phyloP scores from a whole-genome alignment of 2,113 vertebrate genomes.

The Donacobius atricapilla region DNA sequence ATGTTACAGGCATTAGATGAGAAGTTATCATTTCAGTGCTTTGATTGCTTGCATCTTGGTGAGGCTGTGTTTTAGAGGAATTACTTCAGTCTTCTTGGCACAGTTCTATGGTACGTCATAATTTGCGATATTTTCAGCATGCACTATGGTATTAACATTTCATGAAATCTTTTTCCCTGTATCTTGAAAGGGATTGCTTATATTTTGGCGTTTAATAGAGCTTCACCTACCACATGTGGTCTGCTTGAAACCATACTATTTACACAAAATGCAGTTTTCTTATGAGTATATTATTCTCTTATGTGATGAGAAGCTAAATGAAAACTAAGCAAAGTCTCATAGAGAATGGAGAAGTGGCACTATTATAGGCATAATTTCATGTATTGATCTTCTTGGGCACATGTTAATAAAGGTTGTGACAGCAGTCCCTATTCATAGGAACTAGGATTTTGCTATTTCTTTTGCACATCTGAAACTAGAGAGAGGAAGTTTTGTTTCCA shows the following conservation, averaged over 20 bases:
- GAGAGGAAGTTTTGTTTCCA: not conserved
- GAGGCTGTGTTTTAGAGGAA: not conserved
- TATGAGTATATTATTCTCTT: not conserved
- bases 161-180: not conserved
- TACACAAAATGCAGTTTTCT: not conserved
- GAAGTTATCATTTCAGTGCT: not conserved
- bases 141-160: not conserved
- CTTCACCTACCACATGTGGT: not conserved
- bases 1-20: not conserved
- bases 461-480: not conserved
- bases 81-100: not conserved
- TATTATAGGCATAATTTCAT: not conserved
- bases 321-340: not conserved
- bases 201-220: not conserved
- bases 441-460: not conserved
- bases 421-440: not conserved
- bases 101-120: not conserved
- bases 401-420: not conserved
- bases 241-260: not conserved
- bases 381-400: not conserved
- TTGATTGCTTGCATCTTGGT: not conserved
- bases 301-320: not conserved
- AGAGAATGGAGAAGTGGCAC: not conserved
- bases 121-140: not conserved
- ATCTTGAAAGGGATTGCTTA: not conserved